Evolutionary conservation across 2,797 vertebrate genomes (phyloP).

Genomic region (Tokudaia muenninki): DNA sequence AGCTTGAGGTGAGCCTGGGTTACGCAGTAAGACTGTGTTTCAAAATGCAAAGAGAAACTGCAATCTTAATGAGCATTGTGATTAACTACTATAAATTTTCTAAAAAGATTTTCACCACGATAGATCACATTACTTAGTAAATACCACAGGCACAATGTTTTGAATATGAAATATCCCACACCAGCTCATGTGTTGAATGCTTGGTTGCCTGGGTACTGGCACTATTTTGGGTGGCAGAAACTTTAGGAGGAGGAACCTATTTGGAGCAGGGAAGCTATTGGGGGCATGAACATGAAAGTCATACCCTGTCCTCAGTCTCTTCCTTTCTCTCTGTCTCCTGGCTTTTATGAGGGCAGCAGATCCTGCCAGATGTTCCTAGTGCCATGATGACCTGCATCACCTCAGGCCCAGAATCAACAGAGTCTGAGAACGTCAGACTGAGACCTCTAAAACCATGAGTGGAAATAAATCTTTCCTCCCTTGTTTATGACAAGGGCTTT

Average conservation of each 20-base stretch:
- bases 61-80: not conserved
- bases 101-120: conserved; percentile 19
- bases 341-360: not conserved
- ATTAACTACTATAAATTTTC: not conserved
- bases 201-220: not conserved
- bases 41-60: not conserved
- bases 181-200: not conserved
- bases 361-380: not conserved
- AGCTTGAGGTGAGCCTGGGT: not conserved
- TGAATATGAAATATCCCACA: not conserved
- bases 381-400: not conserved
- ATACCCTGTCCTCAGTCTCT: not conserved
- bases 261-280: not conserved
- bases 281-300: not conserved
- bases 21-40: not conserved
- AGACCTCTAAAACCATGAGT: not conserved
- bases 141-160: not conserved
- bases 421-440: not conserved
- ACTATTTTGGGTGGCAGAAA: not conserved
- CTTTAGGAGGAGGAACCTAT: not conserved
- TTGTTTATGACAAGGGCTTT: not conserved
- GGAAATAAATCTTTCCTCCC: not conserved
- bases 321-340: not conserved
- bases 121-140: conserved; percentile 43
- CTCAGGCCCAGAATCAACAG: not conserved